Conservation (phyloP, 2,888 invertebrate genomes). For the Melangyna quadrimaculata region DNA sequence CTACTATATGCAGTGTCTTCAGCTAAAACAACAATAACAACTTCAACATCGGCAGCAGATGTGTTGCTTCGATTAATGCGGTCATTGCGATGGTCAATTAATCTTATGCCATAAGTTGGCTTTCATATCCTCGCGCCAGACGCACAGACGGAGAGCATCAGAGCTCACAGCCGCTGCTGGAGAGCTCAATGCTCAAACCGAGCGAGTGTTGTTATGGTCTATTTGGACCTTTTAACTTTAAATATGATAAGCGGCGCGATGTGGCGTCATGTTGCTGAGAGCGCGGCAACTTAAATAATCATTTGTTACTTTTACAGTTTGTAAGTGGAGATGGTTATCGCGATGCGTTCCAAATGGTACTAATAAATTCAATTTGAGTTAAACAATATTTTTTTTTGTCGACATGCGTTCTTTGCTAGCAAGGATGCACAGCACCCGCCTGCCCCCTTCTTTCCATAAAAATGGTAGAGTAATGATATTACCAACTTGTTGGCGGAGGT, state of each 20-base stretch:
- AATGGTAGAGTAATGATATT: not conserved
- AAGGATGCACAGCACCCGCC: not conserved
- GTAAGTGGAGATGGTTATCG: constrained; percentile 67
- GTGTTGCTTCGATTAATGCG: constrained; percentile 70
- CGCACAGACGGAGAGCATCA: not conserved
- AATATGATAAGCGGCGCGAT: constrained; percentile 66
- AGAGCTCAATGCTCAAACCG: not conserved
- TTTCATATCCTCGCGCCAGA: constrained; percentile 45
- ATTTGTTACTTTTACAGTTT: constrained; percentile 68
- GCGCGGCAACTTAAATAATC: constrained; percentile 53
- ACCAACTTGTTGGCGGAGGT: constrained; percentile 14
- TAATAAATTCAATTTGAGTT: constrained; percentile 71
- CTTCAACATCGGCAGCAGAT: constrained; percentile 56
- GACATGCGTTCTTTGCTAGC: not conserved
- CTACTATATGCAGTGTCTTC: not conserved
- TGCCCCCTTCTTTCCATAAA: not conserved
- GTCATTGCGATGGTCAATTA: constrained; percentile 67
- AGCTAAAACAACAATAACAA: constrained; percentile 4
- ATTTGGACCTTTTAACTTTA: constrained; percentile 70
- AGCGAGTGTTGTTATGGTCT: constrained; percentile 40
- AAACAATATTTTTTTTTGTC: constrained; percentile 45
- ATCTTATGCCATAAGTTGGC: constrained; percentile 64
- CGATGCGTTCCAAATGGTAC: constrained; percentile 67
- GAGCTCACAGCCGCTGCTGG: not conserved
- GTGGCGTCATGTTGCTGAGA: constrained; percentile 68